Conservation (phyloP, 2,797 vertebrate species). For the Cyprinodon diabolis region DNA sequence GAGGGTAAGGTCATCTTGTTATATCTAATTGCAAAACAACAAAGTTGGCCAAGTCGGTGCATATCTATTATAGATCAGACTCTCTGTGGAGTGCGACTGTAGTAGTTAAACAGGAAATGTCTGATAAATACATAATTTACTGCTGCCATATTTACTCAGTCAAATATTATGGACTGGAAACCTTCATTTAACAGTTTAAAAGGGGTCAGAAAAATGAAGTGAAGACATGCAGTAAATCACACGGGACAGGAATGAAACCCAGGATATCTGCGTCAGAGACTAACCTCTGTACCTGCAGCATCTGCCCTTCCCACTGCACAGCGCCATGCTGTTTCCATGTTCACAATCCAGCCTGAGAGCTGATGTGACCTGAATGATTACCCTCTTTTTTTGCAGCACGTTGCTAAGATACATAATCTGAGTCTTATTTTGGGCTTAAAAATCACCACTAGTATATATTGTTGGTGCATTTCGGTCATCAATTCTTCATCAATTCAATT, state of each 20-base stretch:
- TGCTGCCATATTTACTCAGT: background rate
- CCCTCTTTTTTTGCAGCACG: background rate
- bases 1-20: too few relatives aligned
- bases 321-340: background rate
- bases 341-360: background rate
- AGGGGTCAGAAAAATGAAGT: background rate
- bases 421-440: background rate
- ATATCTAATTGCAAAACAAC: too few relatives aligned
- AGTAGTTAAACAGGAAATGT: background rate
- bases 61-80: background rate
- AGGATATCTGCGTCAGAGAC: background rate
- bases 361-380: conserved; percentile 8
- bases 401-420: conserved; percentile 1
- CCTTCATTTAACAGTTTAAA: background rate
- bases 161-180: background rate
- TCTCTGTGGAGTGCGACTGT: too few relatives aligned
- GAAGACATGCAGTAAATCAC: background rate
- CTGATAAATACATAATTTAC: background rate
- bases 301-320: background rate
- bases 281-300: background rate
- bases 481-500: too few relatives aligned
- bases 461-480: background rate
- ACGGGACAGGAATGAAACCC: background rate
- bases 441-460: background rate
- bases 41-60: too few relatives aligned